phyloP scores from a whole-genome alignment of 2,113 vertebrate species.

The Hystrix brachyura region DNA sequence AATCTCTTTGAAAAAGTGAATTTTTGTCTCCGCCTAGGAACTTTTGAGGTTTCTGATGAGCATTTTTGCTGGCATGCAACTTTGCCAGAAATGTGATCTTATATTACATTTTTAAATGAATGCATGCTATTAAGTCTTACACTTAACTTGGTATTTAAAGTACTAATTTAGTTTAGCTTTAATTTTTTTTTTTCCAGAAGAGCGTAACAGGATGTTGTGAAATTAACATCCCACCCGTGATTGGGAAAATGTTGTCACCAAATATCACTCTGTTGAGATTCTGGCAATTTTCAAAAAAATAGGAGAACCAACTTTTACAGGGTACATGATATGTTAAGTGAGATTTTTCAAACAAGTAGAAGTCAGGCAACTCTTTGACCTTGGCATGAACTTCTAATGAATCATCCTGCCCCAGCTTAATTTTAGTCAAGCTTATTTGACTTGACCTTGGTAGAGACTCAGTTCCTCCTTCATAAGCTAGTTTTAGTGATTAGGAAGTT shows the following conservation, averaged over 20 bases:
- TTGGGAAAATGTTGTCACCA: conserved; percentile 6
- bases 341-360: not conserved
- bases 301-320: not conserved
- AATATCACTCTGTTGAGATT: not conserved
- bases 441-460: not conserved
- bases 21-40: conserved; percentile 14
- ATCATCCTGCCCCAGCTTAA: not conserved
- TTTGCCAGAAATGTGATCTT: not conserved
- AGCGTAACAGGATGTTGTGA: not conserved
- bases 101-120: not conserved
- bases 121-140: not conserved
- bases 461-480: not conserved
- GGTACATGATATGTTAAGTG: not conserved
- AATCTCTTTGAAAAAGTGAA: not conserved
- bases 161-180: not conserved
- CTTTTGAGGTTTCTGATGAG: conserved; percentile 21
- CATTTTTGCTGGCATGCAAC: not conserved
- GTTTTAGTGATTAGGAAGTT: not conserved
- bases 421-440: not conserved
- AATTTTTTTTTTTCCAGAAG: conserved; percentile 60
- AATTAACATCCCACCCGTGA: conserved; percentile 23
- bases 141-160: not conserved
- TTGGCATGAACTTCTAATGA: not conserved
- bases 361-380: conserved; percentile 3
- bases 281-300: conserved; percentile 43